phyloP scores from a whole-genome alignment of 1,140 invertebrate genomes.

The Metaphire vulgaris region DNA sequence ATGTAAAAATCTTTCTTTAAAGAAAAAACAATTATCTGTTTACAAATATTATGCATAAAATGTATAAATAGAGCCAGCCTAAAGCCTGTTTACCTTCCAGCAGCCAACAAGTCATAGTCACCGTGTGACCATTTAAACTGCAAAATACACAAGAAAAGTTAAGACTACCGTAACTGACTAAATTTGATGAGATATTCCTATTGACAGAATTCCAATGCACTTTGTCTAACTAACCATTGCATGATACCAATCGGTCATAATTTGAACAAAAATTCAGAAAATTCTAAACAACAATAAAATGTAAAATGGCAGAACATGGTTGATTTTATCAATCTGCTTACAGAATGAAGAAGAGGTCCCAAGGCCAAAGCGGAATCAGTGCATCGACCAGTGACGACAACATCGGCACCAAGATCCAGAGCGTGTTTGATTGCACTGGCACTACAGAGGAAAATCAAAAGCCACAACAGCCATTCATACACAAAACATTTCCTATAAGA shows the following conservation, averaged over 20 bases:
- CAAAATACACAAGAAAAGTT: constrained; percentile 31
- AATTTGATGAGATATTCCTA: no score
- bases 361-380: constrained; percentile 56
- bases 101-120: constrained; percentile 52
- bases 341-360: constrained; percentile 53
- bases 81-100: constrained; percentile 45
- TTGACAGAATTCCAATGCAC: no score
- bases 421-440: constrained; percentile 55
- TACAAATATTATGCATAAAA: no score
- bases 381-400: constrained; percentile 57
- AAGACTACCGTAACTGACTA: not conserved
- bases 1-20: no score
- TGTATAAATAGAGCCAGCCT: no score
- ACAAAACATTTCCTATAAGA: no score
- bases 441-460: constrained; percentile 39
- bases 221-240: no score
- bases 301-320: no score
- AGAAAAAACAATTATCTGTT: no score
- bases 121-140: constrained; percentile 51
- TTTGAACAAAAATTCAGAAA: not conserved
- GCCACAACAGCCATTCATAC: not conserved
- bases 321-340: constrained; percentile 33
- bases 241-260: no score
- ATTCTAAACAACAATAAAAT: not conserved
- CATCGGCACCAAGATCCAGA: constrained; percentile 55